Percentiles rank a stretch among this genome's conserved stretches.
phyloP scores from a whole-genome alignment of 2,113 vertebrate genomes.

The Eurystomus gularis region DNA sequence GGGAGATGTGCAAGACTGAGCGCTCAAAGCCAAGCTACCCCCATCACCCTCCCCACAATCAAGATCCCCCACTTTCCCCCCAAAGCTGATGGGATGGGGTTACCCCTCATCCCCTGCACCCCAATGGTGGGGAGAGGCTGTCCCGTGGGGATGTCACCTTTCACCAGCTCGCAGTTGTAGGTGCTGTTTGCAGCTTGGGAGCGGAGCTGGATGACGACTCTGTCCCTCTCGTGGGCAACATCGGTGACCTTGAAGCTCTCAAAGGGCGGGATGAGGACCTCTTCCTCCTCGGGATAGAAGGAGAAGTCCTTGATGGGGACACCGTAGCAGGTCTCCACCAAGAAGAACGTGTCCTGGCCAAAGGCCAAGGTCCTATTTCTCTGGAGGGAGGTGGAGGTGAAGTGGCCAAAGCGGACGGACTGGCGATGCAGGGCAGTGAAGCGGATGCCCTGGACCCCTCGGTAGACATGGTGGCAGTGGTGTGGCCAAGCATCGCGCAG shows the following conservation, averaged over 20 bases:
- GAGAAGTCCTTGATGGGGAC: constrained; percentile 47
- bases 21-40: accelerated
- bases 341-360: constrained; percentile 64
- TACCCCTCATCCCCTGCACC: accelerated
- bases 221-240: accelerated
- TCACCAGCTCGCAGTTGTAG: constrained; percentile 66
- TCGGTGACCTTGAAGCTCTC: constrained; percentile 60
- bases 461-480: constrained; percentile 39
- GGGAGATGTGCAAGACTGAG: accelerated
- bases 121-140: accelerated
- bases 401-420: constrained; percentile 42
- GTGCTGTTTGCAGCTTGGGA: not conserved
- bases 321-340: constrained; percentile 61
- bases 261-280: constrained; percentile 64
- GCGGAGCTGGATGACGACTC: not conserved
- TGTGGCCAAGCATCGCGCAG: not conserved
- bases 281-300: constrained; percentile 50
- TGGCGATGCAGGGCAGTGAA: not conserved
- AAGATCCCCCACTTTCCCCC: not conserved
- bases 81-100: not conserved
- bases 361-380: not conserved
- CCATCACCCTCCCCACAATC: accelerated
- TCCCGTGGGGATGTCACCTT: not conserved
- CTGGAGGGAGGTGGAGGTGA: constrained; percentile 20
- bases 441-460: constrained; percentile 15